phyloP scores from a whole-genome alignment of 30 jellyfish, hydroid and myxozoan genomes.

The Hydractinia echinata region DNA sequence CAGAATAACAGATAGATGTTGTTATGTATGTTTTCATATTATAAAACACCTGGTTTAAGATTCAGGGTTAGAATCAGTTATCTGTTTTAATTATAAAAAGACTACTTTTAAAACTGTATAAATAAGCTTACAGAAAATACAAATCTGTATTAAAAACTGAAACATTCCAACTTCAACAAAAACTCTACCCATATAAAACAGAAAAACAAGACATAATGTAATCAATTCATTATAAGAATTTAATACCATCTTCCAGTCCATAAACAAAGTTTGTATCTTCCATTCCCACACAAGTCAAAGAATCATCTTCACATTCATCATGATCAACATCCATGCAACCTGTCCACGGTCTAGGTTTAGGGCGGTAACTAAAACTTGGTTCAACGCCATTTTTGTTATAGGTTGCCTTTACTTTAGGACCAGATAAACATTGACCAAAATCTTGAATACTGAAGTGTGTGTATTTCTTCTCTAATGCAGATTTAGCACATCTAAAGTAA shows the following conservation, averaged over 20 bases:
- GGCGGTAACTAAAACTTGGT: constrained; percentile 53
- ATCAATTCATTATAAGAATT: neutral
- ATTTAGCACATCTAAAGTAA: constrained; percentile 71
- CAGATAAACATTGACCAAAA: constrained; percentile 86
- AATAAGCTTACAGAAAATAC: too few relatives aligned
- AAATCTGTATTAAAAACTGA: too few relatives aligned
- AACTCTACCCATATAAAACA: too few relatives aligned
- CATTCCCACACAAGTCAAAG: constrained; percentile 86
- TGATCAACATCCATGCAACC: constrained; percentile 90
- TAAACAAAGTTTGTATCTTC: constrained; percentile 88
- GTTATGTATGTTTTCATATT: neutral
- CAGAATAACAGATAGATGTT: neutral
- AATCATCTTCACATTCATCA: constrained; percentile 61
- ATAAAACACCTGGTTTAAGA: neutral
- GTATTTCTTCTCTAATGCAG: constrained; percentile 55
- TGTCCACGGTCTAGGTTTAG: constrained; percentile 68
- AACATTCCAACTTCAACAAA: too few relatives aligned
- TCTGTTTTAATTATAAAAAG: neutral
- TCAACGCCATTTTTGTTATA: constrained; percentile 67
- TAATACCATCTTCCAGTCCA: constrained; percentile 82
- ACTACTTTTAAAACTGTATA: too few relatives aligned
- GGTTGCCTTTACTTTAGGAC: constrained; percentile 66
- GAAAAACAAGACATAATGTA: neutral
- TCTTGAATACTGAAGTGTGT: constrained; percentile 85
- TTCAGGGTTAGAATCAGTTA: neutral